These are phyloP conservation scores for Microctenopoma lineatum DNA, from an alignment of 2,797 vertebrate genomes.

Conservation along the genomic window DNA sequence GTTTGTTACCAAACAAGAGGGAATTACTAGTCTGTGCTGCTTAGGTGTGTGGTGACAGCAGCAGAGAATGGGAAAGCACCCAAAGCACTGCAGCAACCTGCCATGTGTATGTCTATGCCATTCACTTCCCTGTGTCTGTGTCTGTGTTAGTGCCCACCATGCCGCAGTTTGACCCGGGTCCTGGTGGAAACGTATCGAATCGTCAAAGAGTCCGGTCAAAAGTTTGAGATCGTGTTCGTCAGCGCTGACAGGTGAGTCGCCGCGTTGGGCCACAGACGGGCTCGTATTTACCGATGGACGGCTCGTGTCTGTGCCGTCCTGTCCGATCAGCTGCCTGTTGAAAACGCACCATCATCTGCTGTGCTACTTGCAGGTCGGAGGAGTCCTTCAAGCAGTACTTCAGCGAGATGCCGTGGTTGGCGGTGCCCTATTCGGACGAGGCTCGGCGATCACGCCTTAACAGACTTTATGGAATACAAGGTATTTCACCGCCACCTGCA, in stretches of 20 bases:
- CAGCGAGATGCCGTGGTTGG: slow-evolving; percentile 98
- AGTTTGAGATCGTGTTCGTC: slow-evolving; percentile 98
- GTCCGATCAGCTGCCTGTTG: not conserved
- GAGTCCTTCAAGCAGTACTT: slow-evolving; percentile 99
- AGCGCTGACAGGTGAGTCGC: slow-evolving; percentile 93
- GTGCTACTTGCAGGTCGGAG: slow-evolving; percentile 87
- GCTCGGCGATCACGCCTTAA: slow-evolving; percentile 94
- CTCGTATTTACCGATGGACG: not conserved
- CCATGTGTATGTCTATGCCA: not conserved
- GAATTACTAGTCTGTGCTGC: slow-evolving; percentile 30
- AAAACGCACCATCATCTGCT: slow-evolving; percentile 2
- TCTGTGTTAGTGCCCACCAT: slow-evolving; percentile 91
- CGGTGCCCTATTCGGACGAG: slow-evolving; percentile 93
- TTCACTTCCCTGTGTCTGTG: slow-evolving; percentile 1
- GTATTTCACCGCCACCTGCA: slow-evolving; percentile 69
- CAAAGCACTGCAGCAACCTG: not conserved
- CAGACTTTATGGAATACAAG: slow-evolving; percentile 97
- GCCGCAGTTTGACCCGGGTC: slow-evolving; percentile 94
- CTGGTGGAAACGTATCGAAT: slow-evolving; percentile 94
- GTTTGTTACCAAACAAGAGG: slow-evolving; percentile 41
- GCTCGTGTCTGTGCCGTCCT: not conserved
- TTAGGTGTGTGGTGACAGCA: slow-evolving; percentile 19
- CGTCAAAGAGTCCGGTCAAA: slow-evolving; percentile 94
- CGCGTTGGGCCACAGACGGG: too few species aligned
- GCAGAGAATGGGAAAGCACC: slow-evolving; percentile 24